Evolutionary conservation across 2,888 invertebrate species (phyloP).

Genomic region (Heliconius sara): DNA sequence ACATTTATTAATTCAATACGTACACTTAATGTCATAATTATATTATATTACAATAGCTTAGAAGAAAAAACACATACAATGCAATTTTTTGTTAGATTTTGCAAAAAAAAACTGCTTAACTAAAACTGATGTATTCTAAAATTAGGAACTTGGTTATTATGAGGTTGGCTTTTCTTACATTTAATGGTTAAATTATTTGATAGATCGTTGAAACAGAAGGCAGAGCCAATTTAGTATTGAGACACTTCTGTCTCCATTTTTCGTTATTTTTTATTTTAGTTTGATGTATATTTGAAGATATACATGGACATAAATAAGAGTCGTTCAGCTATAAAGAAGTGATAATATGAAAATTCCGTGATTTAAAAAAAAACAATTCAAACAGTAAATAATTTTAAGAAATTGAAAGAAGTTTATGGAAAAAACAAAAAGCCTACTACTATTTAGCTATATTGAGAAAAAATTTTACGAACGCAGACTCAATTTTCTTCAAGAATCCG

Average conservation of each 20-base stretch:
- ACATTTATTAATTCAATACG: slow-evolving; percentile 38
- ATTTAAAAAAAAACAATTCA: too few species aligned
- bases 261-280: not conserved
- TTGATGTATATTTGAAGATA: too few species aligned
- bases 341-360: too few species aligned
- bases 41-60: slow-evolving; percentile 28
- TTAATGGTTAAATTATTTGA: not conserved
- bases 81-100: slow-evolving; percentile 2
- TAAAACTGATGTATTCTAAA: slow-evolving; percentile 8
- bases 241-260: not conserved
- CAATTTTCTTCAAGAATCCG: too few species aligned
- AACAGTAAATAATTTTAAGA: too few species aligned
- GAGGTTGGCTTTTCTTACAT: slow-evolving; percentile 6
- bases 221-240: not conserved
- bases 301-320: too few species aligned
- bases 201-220: not conserved
- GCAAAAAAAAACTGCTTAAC: not conserved
- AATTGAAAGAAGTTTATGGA: too few species aligned
- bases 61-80: not conserved
- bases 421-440: too few species aligned
- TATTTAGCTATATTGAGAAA: too few species aligned
- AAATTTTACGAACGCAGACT: too few species aligned
- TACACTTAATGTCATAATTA: slow-evolving; percentile 21
- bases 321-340: too few species aligned
- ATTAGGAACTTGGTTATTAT: slow-evolving; percentile 32